Evolutionary conservation across 2,888 invertebrate genomes (phyloP).

Genomic region (Auanema freiburgensis): DNA sequence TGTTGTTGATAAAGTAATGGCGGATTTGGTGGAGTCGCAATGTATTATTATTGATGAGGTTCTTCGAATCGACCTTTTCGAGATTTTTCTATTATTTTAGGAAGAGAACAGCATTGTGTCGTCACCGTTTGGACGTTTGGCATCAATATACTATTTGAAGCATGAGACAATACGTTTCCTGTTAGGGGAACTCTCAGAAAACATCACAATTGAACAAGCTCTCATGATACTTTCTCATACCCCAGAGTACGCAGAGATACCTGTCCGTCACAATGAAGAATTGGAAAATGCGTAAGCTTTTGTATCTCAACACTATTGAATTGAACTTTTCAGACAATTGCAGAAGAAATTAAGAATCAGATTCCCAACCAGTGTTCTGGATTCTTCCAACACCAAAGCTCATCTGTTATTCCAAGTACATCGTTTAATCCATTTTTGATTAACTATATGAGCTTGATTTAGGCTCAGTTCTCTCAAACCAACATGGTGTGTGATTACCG

Average conservation of each 20-base stretch:
- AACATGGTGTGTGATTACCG: conserved; percentile 87
- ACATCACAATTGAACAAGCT: conserved; percentile 75
- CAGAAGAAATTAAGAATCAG: conserved; percentile 61
- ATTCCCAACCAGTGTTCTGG: conserved; percentile 71
- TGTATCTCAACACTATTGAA: background rate
- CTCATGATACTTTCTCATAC: conserved; percentile 78
- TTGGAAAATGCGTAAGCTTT: background rate
- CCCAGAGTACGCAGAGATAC: conserved; percentile 86
- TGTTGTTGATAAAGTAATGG: conserved; percentile 79
- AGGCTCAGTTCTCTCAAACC: conserved; percentile 83
- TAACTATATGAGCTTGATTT: conserved; percentile 3
- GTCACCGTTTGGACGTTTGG: conserved; percentile 86
- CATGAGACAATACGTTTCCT: conserved; percentile 88
- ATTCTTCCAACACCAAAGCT: conserved; percentile 91
- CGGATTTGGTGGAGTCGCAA: conserved; percentile 76
- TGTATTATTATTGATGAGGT: conserved; percentile 79
- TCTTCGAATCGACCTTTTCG: too few relatives aligned
- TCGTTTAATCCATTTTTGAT: background rate
- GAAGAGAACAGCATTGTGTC: conserved; percentile 71
- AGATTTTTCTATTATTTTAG: conserved; percentile 65
- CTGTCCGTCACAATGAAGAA: conserved; percentile 96
- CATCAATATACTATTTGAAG: conserved; percentile 93
- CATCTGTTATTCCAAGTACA: conserved; percentile 81
- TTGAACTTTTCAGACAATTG: conserved; percentile 23
- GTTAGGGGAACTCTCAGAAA: conserved; percentile 73